Evolutionary conservation across 2,888 invertebrate genomes (phyloP), one percentile per base, ranked within the genome.

Genomic region (Icerya purchasi): DNA sequence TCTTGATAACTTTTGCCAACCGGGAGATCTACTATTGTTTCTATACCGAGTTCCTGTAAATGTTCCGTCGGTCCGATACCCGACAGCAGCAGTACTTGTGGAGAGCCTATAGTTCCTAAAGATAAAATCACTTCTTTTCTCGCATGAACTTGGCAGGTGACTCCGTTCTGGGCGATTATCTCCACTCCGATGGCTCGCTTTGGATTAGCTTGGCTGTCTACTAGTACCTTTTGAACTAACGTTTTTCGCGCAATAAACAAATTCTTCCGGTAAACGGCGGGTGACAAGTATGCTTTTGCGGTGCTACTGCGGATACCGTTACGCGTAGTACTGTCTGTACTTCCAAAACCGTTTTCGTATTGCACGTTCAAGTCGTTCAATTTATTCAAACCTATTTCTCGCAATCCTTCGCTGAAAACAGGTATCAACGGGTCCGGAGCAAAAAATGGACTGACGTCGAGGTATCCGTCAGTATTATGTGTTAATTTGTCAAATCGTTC

Each of bases 1-100:
- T 90, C 89, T 71, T 85, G 86, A n/a, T 89, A 72, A 71, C 89
- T 89, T 62, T 74, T 70, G 0, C 90, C 90, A 0, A 90, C 87
- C n/a, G 80, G 78, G 14, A 77, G 72, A 69, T 84, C 70, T 0
- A 73, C 73, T 20, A 85, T 70, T 0, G 82, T 75, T 19, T 77
- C 73, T 55, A 85, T 79, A 0, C 76, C 77, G 23, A 78, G 66
- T 53, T 80, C 74, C 36, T 66, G 69, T 2, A 86, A 72, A 67
- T 86, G 80, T 10, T 76, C 71, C 5, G 71, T 72, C 0, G 84
- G 82, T 2, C 86, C 86, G 10, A 90, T 76, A 0, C 92, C 92
- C 1, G 88, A 87, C 50, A 91, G 69, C 86, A 90, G 85, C 36
- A 92, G 74, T n/a, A 92, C 67, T 68, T 92, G 64, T 18, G 91